phyloP scores from a whole-genome alignment of 2,113 vertebrate genomes.

The Neoarius graeffei region DNA sequence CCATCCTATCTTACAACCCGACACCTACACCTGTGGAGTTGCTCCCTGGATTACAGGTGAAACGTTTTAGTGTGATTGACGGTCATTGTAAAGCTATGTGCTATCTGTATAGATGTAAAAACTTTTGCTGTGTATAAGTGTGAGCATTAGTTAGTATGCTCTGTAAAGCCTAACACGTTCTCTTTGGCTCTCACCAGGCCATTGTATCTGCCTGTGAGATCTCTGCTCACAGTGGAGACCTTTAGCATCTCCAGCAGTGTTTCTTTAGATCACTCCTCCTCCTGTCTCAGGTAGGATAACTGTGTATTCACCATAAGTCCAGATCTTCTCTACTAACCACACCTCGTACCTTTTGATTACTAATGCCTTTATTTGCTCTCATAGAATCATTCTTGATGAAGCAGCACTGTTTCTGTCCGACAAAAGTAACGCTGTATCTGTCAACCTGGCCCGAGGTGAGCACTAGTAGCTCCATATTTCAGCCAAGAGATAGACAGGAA shows the following conservation, averaged over 20 bases:
- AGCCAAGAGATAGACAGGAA: neutral
- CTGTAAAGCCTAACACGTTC: neutral
- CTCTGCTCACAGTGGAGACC: constrained; percentile 90
- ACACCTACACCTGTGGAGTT: constrained; percentile 96
- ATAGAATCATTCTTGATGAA: constrained; percentile 95
- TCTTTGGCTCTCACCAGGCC: constrained; percentile 75
- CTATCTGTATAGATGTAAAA: neutral
- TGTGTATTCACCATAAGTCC: neutral
- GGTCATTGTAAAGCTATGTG: neutral
- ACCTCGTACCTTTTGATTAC: neutral
- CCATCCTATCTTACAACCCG: constrained; percentile 89
- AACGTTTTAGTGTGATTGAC: neutral
- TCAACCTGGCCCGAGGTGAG: constrained; percentile 89
- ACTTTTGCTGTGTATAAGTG: neutral
- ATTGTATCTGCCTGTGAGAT: constrained; percentile 86
- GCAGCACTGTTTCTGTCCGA: constrained; percentile 92
- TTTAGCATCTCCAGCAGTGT: constrained; percentile 96
- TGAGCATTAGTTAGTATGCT: neutral
- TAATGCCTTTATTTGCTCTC: constrained; percentile 20
- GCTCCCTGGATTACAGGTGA: constrained; percentile 94
- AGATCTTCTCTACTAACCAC: neutral
- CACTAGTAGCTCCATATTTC: neutral
- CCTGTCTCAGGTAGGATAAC: constrained; percentile 84
- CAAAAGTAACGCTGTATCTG: constrained; percentile 84
- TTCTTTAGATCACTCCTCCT: constrained; percentile 89